phyloP scores from a whole-genome alignment of 2,888 invertebrate genomes.

The Yponomeuta malinellus region DNA sequence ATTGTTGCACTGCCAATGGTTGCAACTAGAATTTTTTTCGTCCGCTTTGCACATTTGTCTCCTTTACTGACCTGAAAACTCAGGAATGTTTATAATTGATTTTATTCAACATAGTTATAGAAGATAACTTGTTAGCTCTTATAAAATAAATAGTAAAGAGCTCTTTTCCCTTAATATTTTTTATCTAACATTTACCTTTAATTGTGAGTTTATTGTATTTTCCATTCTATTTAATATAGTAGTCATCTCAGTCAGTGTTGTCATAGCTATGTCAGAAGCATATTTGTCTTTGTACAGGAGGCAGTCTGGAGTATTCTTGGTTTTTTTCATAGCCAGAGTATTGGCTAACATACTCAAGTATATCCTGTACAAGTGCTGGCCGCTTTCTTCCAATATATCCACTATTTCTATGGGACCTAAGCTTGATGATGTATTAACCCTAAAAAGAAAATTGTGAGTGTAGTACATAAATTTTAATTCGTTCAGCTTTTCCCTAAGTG shows the following conservation, averaged over 20 bases:
- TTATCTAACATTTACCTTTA: slow-evolving; percentile 42
- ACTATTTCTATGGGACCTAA: slow-evolving; percentile 49
- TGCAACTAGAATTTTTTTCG: slow-evolving; percentile 57
- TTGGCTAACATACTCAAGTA: slow-evolving; percentile 59
- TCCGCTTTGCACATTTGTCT: slow-evolving; percentile 33
- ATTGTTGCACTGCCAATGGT: slow-evolving; percentile 51
- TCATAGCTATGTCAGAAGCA: slow-evolving; percentile 57
- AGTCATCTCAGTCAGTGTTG: slow-evolving; percentile 53
- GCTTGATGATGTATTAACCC: slow-evolving; percentile 27
- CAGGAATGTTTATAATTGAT: no score
- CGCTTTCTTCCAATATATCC: slow-evolving; percentile 55
- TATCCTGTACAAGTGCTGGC: slow-evolving; percentile 59
- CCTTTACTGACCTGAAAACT: slow-evolving; percentile 36
- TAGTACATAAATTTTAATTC: no score
- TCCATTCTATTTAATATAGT: slow-evolving; percentile 61
- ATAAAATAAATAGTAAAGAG: not conserved
- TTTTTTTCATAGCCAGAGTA: slow-evolving; percentile 51
- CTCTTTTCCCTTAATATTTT: not conserved
- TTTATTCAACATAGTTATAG: slow-evolving; percentile 7
- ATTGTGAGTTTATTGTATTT: slow-evolving; percentile 46
- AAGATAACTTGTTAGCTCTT: not conserved
- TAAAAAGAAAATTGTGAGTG: slow-evolving; percentile 23
- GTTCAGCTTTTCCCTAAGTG: no score
- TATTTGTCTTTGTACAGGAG: slow-evolving; percentile 56
- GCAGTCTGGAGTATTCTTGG: slow-evolving; percentile 47